Evolutionary conservation across 2,113 vertebrate species (phyloP), one percentile per base, ranked within the genome.

Genomic region (Aramus guarauna): DNA sequence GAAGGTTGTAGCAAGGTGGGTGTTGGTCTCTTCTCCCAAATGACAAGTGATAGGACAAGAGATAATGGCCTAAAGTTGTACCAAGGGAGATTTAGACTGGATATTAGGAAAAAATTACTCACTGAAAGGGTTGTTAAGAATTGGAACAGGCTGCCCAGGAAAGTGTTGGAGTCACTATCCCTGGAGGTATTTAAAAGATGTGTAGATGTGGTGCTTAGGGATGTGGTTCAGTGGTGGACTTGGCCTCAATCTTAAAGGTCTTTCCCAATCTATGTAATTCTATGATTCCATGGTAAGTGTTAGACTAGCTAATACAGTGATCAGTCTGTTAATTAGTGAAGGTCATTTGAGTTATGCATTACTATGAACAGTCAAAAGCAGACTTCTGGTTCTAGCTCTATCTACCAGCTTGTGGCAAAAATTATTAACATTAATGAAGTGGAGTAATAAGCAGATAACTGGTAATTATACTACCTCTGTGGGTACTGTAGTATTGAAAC

Each of bases 1-100:
- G 16, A 15, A 64, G 9, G 6, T 5, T 30, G 34, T 5, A 23
- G 16, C 0, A 3, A 48, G 9, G 7, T 37, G 4, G 8, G 5
- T 0, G 1, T 22, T 2, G 0, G 8, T 13, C 41, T 37, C 12
- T 80, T 50, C 12, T 77, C 52, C 36, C 4, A 45, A 13, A 6
- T 22, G 20, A 43, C 6, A 19, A 32, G 29, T 1, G 3, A 50
- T 1, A 80, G 13, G 30, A 32, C 4, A 11, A 87, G 30, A 32
- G 5, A 8, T 69, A 74, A 53, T 3, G 5, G 7, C 9, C 27
- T 60, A 5, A 60, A 9, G 20, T 9, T 59, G 7, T 3, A 2
- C 0, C 1, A 43, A 6, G 7, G 6, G 1, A 6, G 10, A 3
- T 41, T 71, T 39, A 58, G 2, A 5, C 3, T 53, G 10, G 9